Base-by-base conservation (phyloP, 1,140 invertebrate genomes). In the Colletes gigas region DNA sequence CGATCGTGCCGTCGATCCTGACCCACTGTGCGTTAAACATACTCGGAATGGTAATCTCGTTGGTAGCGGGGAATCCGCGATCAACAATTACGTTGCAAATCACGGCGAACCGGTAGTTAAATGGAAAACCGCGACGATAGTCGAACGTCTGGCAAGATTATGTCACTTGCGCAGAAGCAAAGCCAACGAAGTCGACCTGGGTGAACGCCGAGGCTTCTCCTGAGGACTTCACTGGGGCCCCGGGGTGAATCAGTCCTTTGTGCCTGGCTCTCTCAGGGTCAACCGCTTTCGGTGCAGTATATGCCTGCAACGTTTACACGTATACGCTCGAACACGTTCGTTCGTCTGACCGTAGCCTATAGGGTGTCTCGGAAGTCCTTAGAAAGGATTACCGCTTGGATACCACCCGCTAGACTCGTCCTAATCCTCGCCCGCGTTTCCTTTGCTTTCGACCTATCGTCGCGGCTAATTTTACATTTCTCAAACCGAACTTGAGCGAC, bases 191-290 rank as follows among this genome's bases (percentile, higher is more conserved):
- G 88, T 89, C 88, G 78, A 81, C 70, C 85, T 60, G 67, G 67
- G 78, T 78, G 66, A 86, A 82, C 75, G 65, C n/a, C 78, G 55
- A 72, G 63, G 71, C 82, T 85, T 65, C 75, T 65, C 50, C 81
- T 60, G 62, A 86, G 81, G 70, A 83, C 82, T 78, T 66, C 85
- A 72, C 77, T 75, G n/a, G 85, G 85, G 88, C 88, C 85, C 87
- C 86, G 88, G 84, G 88, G 89, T 93, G 92, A 93, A 91, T 93
- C 92, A 92, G 92, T 92, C 91, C 91, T 93, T 93, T 93, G 90
- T 92, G 89, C 89, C 88, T 85, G 89, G 88, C 88, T 89, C 84
- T 91, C 89, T 93, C 92, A 93, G 92, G 92, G 92, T 93, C 92
- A 93, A 92, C 92, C 90, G 90, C 92, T 93, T 93, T 93, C 90